Base-by-base conservation (phyloP, 2,797 vertebrate species). In the Microtus agrestis region DNA sequence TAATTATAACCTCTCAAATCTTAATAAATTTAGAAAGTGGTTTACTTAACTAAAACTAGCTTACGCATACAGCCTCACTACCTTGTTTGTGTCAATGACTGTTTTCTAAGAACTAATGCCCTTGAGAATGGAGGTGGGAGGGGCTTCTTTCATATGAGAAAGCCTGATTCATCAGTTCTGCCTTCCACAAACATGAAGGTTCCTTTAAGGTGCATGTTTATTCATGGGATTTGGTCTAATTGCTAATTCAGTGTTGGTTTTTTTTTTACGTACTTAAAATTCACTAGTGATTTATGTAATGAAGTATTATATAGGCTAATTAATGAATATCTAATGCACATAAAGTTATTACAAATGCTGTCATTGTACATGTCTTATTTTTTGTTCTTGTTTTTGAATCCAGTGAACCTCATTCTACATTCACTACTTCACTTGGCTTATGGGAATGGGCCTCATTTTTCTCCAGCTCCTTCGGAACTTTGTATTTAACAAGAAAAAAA, bases 291-390 rank as follows among this genome's bases (percentile, higher is more conserved):
- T 46, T 96, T 95, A 95, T 82, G 80, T 95, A 95, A 95, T 93
- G 93, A 94, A 96, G 80, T 93, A 97, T 97, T 96, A 96, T 92
- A 91, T 73, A 95, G 94, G 89, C 86, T 96, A 97, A 97, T 97
- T 96, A 96, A 96, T 96, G 95, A 97, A 93, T 95, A 89, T 94
- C 94, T 93, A 97, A 96, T 96, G 69, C 73, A 92, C 29, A 88
- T 88, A 95, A 96, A 96, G 90, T 90, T 96, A 88, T 96, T 93
- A 48, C 34, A 93, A 96, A 96, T 97, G 87, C 88, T 96, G 91
- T 91, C 84, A 96, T 91, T 92, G 84, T 77, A 95, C 31, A 69
- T 93, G 93, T 95, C 92, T 95, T 73, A 65, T 31, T 95, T 96
- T 90, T 96, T 96, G 89, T 93, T 96, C 91, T 93, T 95, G 54